Evolutionary conservation across 2,113 vertebrate genomes (phyloP).

Genomic region (Chionomys nivalis): DNA sequence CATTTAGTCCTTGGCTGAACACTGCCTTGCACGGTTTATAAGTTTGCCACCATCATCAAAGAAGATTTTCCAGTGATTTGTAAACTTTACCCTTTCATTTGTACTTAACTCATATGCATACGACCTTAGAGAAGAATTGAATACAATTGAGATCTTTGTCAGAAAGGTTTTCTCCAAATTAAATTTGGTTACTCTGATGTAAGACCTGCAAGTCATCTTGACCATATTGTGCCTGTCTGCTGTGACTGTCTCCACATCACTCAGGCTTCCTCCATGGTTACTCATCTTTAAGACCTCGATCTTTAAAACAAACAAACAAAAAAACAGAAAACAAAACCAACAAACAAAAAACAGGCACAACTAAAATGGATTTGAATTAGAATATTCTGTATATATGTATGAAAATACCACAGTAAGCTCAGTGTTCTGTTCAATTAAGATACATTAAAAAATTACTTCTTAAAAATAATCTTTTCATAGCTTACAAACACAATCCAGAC

Average conservation of each 20-base stretch:
- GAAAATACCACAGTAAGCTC: not conserved
- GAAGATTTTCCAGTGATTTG: not conserved
- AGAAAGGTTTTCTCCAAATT: not conserved
- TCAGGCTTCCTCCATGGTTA: not conserved
- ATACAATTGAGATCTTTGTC: not conserved
- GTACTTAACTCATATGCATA: not conserved
- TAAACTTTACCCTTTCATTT: not conserved
- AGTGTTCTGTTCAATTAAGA: not conserved
- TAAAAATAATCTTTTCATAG: not conserved
- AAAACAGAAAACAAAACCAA: not conserved
- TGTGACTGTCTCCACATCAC: not conserved
- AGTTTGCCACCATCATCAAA: not conserved
- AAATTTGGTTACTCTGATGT: not conserved
- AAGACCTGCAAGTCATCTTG: not conserved
- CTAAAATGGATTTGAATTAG: conserved; percentile 13
- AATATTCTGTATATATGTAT: not conserved
- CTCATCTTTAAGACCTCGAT: not conserved
- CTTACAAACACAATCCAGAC: not conserved
- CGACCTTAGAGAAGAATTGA: not conserved
- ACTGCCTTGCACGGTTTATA: not conserved
- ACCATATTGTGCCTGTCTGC: not conserved
- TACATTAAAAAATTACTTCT: not conserved
- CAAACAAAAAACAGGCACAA: not conserved
- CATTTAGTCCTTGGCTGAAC: not conserved
- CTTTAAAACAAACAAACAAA: no score